These are phyloP conservation scores for Dicentrarchus labrax DNA, from an alignment of 2,113 vertebrate species.

Conservation along the genomic window DNA sequence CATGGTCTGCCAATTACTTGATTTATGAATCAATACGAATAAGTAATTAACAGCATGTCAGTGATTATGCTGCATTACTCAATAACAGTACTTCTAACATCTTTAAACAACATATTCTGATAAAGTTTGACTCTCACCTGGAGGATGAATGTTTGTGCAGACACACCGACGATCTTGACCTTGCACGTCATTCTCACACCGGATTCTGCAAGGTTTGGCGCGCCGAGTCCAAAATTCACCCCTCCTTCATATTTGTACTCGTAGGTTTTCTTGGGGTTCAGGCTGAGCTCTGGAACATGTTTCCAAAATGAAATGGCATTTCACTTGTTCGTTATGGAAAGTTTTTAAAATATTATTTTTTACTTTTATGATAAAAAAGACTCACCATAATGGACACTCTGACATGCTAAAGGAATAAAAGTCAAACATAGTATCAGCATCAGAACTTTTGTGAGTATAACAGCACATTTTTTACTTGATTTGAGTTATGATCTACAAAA, in stretches of 20 bases:
- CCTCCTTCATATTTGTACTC: conserved; percentile 83
- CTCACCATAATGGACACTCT: conserved; percentile 81
- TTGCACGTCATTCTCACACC: conserved; percentile 75
- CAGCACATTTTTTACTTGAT: not conserved
- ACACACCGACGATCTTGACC: conserved; percentile 74
- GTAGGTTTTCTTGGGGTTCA: conserved; percentile 80
- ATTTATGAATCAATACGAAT: not conserved
- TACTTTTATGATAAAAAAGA: not conserved
- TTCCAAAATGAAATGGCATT: not conserved
- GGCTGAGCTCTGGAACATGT: conserved; percentile 72
- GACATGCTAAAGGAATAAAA: conserved; percentile 71
- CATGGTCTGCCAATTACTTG: not conserved
- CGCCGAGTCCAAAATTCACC: conserved; percentile 77
- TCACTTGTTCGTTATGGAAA: not conserved
- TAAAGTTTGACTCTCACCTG: conserved; percentile 67
- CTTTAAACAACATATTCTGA: not conserved
- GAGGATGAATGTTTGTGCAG: conserved; percentile 73
- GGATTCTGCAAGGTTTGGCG: conserved; percentile 77
- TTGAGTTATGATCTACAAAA: not conserved
- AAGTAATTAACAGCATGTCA: not conserved
- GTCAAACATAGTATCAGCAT: conserved; percentile 7
- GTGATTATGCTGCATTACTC: not conserved
- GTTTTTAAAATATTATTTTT: not conserved
- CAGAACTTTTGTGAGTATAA: not conserved
- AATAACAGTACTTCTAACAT: not conserved